Base-by-base conservation (phyloP, 2,888 invertebrate genomes). In the Caenorhabditis sp. region DNA sequence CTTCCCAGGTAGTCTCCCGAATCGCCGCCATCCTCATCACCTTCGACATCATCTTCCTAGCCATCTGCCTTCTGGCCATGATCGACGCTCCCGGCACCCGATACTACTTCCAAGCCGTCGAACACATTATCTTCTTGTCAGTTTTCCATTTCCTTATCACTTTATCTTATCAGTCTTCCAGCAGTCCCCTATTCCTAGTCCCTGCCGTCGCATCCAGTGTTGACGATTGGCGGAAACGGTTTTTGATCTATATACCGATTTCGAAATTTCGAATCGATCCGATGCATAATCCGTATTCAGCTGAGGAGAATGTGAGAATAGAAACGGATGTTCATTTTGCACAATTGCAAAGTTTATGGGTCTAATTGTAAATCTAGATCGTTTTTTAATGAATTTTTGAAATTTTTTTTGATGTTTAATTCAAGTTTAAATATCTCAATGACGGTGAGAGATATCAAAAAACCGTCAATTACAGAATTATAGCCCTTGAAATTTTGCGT, bases 341-440 rank as follows among this genome's bases (percentile, higher is more conserved):
- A 2, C 72, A 80, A 64, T 37, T 80, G n/a, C 44, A 72, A 62
- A 62, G 11, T 32, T 68, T 56, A 22, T 80, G 80, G 80, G 37
- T 56, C 24, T 72, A 47, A 70, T 24, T 24, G 5, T 55, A 15
- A 51, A 18, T 9, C n/a, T n/a, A n/a, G n/a, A n/a, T n/a, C n/a
- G n/a, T n/a, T n/a, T n/a, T n/a, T n/a, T n/a, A n/a, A n/a, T n/a
- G n/a, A n/a, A n/a, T n/a, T n/a, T n/a, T n/a, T n/a, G n/a, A n/a
- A n/a, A n/a, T n/a, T n/a, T n/a, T n/a, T n/a, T n/a, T n/a, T n/a
- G n/a, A n/a, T n/a, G n/a, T n/a, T n/a, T n/a, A n/a, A n/a, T n/a
- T n/a, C n/a, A n/a, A n/a, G n/a, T n/a, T n/a, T n/a, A n/a, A n/a
- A n/a, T n/a, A n/a, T n/a, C n/a, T n/a, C n/a, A n/a, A n/a, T n/a